Percentiles rank a stretch among this genome's conserved stretches.
These are phyloP conservation scores for Acronicta alni DNA, from an alignment of 2,888 invertebrate genomes.

Conservation along the genomic window DNA sequence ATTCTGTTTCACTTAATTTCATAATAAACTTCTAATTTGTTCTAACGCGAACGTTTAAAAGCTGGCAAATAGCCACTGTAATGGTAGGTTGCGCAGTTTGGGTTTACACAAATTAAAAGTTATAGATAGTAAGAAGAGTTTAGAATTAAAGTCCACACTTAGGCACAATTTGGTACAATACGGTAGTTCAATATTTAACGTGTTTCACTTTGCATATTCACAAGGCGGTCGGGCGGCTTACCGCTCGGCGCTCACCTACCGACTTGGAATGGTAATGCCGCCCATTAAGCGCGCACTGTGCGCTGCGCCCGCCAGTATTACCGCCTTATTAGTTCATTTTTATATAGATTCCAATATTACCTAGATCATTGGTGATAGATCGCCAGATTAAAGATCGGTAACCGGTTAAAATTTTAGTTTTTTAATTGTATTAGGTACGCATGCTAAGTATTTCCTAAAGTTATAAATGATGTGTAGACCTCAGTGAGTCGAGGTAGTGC, in stretches of 20 bases:
- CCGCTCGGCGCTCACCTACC: slow-evolving; percentile 71
- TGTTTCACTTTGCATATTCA: slow-evolving; percentile 84
- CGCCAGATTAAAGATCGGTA: background rate
- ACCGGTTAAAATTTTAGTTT: background rate
- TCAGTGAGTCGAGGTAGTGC: too few relatives aligned
- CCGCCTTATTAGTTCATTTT: slow-evolving; percentile 62
- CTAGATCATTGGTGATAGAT: slow-evolving; percentile 20
- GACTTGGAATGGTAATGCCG: slow-evolving; percentile 80
- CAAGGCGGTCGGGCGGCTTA: slow-evolving; percentile 75
- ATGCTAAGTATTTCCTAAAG: too few relatives aligned
- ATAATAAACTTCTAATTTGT: slow-evolving; percentile 36
- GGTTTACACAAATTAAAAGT: slow-evolving; percentile 50
- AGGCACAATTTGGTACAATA: slow-evolving; percentile 72
- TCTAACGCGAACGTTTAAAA: slow-evolving; percentile 36
- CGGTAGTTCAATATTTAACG: slow-evolving; percentile 79
- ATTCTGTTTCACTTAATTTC: slow-evolving; percentile 24
- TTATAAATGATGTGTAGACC: too few relatives aligned
- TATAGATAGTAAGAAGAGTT: slow-evolving; percentile 32
- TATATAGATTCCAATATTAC: slow-evolving; percentile 42
- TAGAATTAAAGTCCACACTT: slow-evolving; percentile 64
- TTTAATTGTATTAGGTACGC: too few relatives aligned
- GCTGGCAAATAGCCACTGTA: slow-evolving; percentile 41
- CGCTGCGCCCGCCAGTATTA: slow-evolving; percentile 58
- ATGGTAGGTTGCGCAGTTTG: slow-evolving; percentile 36
- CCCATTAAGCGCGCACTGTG: slow-evolving; percentile 70